Evolutionary conservation across 2,888 invertebrate genomes (phyloP).

Genomic region (Lasioglossum morio): DNA sequence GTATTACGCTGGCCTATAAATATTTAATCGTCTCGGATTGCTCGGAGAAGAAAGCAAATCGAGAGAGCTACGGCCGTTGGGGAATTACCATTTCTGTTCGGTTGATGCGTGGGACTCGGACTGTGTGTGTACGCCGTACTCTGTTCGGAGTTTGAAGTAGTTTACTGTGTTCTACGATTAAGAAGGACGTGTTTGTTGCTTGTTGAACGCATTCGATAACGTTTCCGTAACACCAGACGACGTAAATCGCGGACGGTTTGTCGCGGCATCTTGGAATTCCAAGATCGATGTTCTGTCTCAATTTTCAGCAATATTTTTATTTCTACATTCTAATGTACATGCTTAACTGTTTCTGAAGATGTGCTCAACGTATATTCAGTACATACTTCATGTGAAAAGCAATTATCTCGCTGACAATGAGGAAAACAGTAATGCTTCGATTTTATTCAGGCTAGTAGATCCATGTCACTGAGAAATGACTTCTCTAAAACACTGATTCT

Average conservation of each 20-base stretch:
- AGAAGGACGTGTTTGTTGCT: not conserved
- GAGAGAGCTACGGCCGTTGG: not conserved
- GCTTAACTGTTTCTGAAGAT: no score
- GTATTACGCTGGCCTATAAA: slow-evolving; percentile 2
- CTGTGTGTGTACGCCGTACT: not conserved
- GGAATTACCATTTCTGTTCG: not conserved
- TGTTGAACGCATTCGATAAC: not conserved
- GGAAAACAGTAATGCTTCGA: no score
- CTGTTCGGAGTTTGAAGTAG: not conserved
- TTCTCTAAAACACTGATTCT: no score
- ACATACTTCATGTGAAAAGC: no score
- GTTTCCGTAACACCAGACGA: not conserved
- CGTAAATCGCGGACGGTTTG: not conserved
- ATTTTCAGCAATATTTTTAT: no score
- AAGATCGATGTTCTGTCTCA: not conserved
- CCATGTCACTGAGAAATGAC: no score
- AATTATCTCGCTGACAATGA: no score
- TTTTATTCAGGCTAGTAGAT: no score
- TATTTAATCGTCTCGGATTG: not conserved
- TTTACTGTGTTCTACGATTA: not conserved
- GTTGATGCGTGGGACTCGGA: not conserved
- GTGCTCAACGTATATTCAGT: no score
- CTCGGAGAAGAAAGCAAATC: not conserved
- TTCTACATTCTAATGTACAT: no score
- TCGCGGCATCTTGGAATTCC: not conserved